phyloP scores from a whole-genome alignment of 2,888 invertebrate genomes.

The Ichneumon xanthorius region DNA sequence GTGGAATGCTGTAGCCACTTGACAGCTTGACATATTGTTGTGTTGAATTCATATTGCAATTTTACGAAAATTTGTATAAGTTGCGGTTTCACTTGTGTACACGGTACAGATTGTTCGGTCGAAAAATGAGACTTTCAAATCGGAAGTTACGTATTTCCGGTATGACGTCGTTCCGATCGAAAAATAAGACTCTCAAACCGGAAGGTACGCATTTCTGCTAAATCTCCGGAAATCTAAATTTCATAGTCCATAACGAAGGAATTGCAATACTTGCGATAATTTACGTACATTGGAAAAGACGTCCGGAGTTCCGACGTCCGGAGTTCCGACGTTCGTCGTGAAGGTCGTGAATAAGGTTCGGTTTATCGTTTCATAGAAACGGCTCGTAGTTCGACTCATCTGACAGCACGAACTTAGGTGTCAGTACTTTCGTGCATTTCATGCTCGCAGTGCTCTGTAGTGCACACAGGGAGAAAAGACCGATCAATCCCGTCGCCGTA shows the following conservation, averaged over 20 bases:
- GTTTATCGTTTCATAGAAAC: conserved; percentile 33
- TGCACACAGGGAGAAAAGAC: neutral
- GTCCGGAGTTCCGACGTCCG: too few relatives aligned
- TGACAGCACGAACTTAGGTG: conserved; percentile 19
- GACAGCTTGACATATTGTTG: conserved; percentile 79
- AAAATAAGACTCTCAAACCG: too few relatives aligned
- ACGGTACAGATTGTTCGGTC: neutral
- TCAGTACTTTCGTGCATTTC: conserved; percentile 13
- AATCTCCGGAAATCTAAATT: too few relatives aligned
- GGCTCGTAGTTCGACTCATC: neutral
- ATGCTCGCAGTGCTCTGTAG: neutral
- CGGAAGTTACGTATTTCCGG: too few relatives aligned
- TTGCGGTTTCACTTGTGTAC: neutral
- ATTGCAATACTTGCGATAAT: too few relatives aligned
- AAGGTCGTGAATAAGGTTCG: too few relatives aligned
- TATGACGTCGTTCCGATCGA: too few relatives aligned
- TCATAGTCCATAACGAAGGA: too few relatives aligned
- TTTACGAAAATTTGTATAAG: neutral
- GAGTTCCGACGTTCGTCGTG: too few relatives aligned
- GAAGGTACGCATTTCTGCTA: too few relatives aligned
- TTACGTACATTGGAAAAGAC: too few relatives aligned
- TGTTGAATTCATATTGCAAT: conserved; percentile 60
- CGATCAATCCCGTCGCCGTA: conserved; percentile 35
- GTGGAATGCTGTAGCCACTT: conserved; percentile 86
- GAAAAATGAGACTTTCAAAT: neutral